Conservation (phyloP, 2,888 invertebrate species). For the Campopleginae sp. region DNA sequence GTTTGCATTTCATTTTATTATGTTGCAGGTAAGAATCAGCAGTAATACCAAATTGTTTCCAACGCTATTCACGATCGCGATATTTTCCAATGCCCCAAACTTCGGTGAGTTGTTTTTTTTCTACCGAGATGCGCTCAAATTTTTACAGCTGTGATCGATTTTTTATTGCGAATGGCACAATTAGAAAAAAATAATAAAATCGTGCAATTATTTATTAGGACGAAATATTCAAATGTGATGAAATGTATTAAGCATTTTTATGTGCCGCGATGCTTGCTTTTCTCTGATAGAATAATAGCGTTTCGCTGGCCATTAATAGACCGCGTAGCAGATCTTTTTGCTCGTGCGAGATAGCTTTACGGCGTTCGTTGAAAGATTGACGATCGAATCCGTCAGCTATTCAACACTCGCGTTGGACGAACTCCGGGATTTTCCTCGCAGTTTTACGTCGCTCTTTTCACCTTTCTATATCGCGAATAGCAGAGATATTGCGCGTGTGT, state of each 20-base stretch:
- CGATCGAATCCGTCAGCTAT: constrained; percentile 81
- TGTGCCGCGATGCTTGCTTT: not conserved
- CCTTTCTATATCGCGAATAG: constrained; percentile 54
- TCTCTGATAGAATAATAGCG: constrained; percentile 20
- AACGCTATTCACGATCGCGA: not conserved
- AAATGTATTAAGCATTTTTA: not conserved
- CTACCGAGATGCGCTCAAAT: not conserved
- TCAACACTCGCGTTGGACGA: constrained; percentile 74
- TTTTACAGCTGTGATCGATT: constrained; percentile 18
- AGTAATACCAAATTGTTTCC: constrained; percentile 1
- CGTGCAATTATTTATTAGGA: not conserved
- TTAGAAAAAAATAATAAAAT: not conserved
- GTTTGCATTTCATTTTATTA: constrained; percentile 65
- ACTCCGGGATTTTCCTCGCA: constrained; percentile 69
- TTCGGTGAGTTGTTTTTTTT: constrained; percentile 52
- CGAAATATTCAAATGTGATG: not conserved
- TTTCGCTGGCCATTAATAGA: constrained; percentile 6
- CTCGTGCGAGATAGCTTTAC: constrained; percentile 77
- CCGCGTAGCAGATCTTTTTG: constrained; percentile 52
- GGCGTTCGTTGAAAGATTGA: constrained; percentile 81
- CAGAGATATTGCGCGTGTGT: constrained; percentile 15
- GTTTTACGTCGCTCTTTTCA: constrained; percentile 67
- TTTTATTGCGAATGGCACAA: too few species aligned
- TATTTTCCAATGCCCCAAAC: not conserved
- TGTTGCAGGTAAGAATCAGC: constrained; percentile 78